Evolutionary conservation across 2,888 invertebrate genomes (phyloP).

Genomic region (Conchocele bisecta): DNA sequence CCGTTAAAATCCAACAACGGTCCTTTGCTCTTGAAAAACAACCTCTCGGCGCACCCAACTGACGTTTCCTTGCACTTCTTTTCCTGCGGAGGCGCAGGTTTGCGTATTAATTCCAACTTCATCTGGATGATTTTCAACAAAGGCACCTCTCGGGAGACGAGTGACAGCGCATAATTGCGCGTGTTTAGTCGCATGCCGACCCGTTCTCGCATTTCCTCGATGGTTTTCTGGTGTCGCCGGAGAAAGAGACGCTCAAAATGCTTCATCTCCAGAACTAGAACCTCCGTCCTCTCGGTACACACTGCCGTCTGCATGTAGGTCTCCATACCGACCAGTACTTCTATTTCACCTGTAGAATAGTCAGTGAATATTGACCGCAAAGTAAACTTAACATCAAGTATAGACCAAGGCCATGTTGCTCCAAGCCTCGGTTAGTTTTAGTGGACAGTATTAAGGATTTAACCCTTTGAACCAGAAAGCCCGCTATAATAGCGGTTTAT

Average conservation of each 20-base stretch:
- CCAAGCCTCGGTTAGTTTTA: too few relatives aligned
- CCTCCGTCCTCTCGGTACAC: constrained; percentile 78
- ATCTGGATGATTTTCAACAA: constrained; percentile 66
- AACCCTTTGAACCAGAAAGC: too few relatives aligned
- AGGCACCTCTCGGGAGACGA: constrained; percentile 70
- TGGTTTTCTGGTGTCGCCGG: constrained; percentile 77
- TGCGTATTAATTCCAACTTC: constrained; percentile 57
- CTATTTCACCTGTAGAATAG: constrained; percentile 62
- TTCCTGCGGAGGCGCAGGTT: constrained; percentile 51
- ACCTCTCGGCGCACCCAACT: constrained; percentile 69
- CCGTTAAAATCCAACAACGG: constrained; percentile 78
- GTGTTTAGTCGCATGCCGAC: constrained; percentile 74
- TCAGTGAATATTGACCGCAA: too few relatives aligned
- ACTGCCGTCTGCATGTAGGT: constrained; percentile 80
- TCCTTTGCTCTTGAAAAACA: constrained; percentile 75
- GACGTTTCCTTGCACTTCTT: constrained; percentile 60
- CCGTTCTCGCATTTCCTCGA: constrained; percentile 78
- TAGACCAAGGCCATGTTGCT: too few relatives aligned
- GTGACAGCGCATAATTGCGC: constrained; percentile 61
- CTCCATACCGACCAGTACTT: constrained; percentile 77
- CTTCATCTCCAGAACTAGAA: constrained; percentile 81
- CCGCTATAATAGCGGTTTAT: too few relatives aligned
- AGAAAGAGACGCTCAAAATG: constrained; percentile 81
- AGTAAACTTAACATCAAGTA: neutral
- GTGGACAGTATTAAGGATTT: too few relatives aligned